phyloP scores from a whole-genome alignment of 2,888 invertebrate species.

The Trypoxylon attenuatum region DNA sequence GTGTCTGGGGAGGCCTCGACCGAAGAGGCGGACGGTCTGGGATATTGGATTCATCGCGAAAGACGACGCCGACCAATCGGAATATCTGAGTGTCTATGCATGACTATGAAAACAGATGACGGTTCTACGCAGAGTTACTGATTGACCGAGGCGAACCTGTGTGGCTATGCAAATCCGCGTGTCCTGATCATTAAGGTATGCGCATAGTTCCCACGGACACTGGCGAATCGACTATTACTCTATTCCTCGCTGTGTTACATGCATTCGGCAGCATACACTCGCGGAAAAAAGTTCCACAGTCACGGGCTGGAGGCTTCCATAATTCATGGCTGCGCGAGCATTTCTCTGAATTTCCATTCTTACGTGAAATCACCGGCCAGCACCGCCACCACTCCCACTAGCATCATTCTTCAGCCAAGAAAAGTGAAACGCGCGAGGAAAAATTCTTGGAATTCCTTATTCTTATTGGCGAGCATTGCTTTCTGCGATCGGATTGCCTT shows the following conservation, averaged over 20 bases:
- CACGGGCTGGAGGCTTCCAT: constrained; percentile 19
- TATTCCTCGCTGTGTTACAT: constrained; percentile 25
- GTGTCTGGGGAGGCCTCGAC: too few species aligned
- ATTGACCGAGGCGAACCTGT: constrained; percentile 26
- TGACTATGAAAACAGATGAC: constrained; percentile 27
- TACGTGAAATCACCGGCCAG: not conserved
- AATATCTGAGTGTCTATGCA: constrained; percentile 1
- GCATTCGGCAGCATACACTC: constrained; percentile 18
- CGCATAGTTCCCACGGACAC: constrained; percentile 14
- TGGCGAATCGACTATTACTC: constrained; percentile 26
- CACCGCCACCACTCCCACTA: too few species aligned
- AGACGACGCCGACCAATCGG: not conserved
- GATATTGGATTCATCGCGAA: not conserved
- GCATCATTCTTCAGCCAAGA: not conserved
- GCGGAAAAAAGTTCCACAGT: constrained; percentile 10
- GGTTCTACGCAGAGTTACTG: constrained; percentile 17
- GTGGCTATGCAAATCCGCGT: constrained; percentile 29
- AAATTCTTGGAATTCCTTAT: not conserved
- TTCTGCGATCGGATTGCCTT: too few species aligned
- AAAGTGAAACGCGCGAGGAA: not conserved
- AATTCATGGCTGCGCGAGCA: constrained; percentile 18
- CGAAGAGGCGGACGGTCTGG: too few species aligned
- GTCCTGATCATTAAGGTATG: constrained; percentile 30
- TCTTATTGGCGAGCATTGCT: not conserved
- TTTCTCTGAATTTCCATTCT: constrained; percentile 21